Conservation (phyloP, 2,797 vertebrate genomes). For the Lates japonicus region DNA sequence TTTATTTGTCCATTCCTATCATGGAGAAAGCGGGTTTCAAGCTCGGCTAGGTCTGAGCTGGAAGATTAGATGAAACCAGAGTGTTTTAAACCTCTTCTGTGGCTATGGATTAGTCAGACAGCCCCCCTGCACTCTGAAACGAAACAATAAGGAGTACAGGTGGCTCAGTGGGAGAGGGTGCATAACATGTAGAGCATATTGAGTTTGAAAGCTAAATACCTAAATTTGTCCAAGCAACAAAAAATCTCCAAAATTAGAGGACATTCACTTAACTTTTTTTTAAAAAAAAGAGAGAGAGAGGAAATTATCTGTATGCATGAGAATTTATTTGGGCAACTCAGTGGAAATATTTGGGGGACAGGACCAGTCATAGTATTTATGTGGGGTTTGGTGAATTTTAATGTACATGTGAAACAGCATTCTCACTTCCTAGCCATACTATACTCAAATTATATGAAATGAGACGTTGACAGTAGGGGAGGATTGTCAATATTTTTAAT, state of each 20-base stretch:
- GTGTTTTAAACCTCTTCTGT: slow-evolving; percentile 96
- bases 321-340: not conserved
- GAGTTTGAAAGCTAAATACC: slow-evolving; percentile 34
- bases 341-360: not conserved
- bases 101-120: slow-evolving; percentile 92
- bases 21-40: slow-evolving; percentile 89
- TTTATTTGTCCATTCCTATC: slow-evolving; percentile 93
- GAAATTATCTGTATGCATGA: not conserved
- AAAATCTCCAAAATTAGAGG: not conserved
- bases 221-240: not conserved
- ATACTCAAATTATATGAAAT: slow-evolving; percentile 23
- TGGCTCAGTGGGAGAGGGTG: slow-evolving; percentile 62
- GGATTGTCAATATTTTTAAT: slow-evolving; percentile 36
- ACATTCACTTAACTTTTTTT: slow-evolving; percentile 3
- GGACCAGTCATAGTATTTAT: not conserved
- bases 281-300: not conserved
- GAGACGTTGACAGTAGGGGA: not conserved
- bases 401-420: slow-evolving; percentile 1
- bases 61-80: slow-evolving; percentile 99
- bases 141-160: slow-evolving; percentile 85
- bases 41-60: slow-evolving; percentile 91
- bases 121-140: slow-evolving; percentile 83
- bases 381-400: not conserved
- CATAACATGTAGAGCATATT: slow-evolving; percentile 23
- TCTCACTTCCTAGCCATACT: slow-evolving; percentile 5